A percentile compares a stretch with the other conserved stretches of the same genome.
These are phyloP conservation scores for Montipora capricornis DNA, from an alignment of 64 coral and sea anemone species.

Conservation along the genomic window DNA sequence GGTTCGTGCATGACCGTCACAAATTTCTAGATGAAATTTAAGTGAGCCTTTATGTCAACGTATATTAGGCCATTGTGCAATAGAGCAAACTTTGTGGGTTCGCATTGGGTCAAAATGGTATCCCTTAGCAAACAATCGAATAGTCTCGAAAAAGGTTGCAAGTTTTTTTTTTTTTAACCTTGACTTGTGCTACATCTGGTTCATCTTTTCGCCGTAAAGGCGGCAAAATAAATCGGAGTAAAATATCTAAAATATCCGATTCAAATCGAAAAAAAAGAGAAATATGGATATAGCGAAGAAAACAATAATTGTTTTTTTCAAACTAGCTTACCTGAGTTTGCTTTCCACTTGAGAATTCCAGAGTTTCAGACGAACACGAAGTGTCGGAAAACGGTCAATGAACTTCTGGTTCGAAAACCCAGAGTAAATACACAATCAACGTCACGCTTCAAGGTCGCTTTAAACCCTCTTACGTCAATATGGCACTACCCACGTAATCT, in stretches of 20 bases:
- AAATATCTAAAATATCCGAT: too few species aligned
- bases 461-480: neutral
- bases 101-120: too few species aligned
- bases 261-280: too few species aligned
- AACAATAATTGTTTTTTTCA: neutral
- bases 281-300: neutral
- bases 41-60: neutral
- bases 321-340: neutral
- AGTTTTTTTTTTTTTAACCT: too few species aligned
- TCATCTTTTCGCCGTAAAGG: too few species aligned
- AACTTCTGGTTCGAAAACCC: neutral
- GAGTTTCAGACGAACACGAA: neutral
- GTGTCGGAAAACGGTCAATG: neutral
- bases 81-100: too few species aligned
- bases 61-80: neutral
- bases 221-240: too few species aligned
- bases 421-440: neutral
- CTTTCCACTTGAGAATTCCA: neutral
- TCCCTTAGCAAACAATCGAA: too few species aligned
- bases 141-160: too few species aligned
- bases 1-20: neutral
- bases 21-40: neutral
- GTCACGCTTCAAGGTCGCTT: neutral
- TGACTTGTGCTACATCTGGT: too few species aligned
- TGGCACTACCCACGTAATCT: neutral